Evolutionary conservation across 2,888 invertebrate species (phyloP), one percentile per base, ranked within the genome.

Genomic region (Bellardia bayeri): DNA sequence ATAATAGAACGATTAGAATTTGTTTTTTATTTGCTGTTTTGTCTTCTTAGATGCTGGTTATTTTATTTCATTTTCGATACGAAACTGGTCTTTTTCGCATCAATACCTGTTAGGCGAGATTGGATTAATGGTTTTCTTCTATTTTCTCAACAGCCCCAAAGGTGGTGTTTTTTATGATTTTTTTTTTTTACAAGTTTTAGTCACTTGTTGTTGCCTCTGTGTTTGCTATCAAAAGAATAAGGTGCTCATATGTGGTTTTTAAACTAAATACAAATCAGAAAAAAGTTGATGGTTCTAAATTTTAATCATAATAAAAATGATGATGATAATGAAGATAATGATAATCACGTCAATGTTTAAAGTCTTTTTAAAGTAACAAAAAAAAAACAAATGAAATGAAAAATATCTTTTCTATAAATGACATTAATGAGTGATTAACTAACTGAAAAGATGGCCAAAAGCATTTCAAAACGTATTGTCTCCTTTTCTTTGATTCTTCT

Each of bases 401-500:
- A 74, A 79, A 68, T 61, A 13, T 69, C 14, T 56, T 23, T 40
- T 14, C 11, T 45, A n/a, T n/a, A 72, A 78, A 58, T 64, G 64
- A 78, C 82, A 82, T 72, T 76, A 81, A 86, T 86, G 69, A 86
- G 51, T 79, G 63, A 82, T 75, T 37, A 45, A 76, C 49, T 76
- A 42, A 61, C 64, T 71, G 51, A 82, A 76, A 58, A 56, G 33
- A 37, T 49, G 30, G 78, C 78, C 37, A 72, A 58, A 45, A 78
- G 83, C 78, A n/a, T 45, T 72, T 51, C 33, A 45, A 40, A 61
- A 11, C 54, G 16, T 33, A 8, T 1, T 14, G 6, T 11, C 9
- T 45, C 49, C 11, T 13, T 37, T 42, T 13, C 40, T 54, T 49
- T 51, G 37, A n/a, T 23, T 11, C 23, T 23, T 23, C 23, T 23